These are phyloP conservation scores for Temnothorax nylanderi DNA, from an alignment of 1,140 invertebrate genomes.

Conservation along the genomic window DNA sequence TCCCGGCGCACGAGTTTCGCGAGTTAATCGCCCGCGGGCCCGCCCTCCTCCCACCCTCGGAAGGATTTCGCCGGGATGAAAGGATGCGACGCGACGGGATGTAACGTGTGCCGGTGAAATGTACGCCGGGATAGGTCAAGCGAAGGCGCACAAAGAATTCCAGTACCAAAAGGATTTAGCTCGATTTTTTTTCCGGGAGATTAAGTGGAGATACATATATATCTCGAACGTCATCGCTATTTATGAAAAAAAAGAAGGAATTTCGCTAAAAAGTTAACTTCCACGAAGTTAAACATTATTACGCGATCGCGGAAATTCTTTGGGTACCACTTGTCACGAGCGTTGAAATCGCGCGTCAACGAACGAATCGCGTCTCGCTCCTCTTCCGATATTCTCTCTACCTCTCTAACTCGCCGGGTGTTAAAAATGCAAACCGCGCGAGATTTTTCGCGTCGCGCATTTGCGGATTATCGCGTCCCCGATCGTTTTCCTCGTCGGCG, in stretches of 20 bases:
- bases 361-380: neutral
- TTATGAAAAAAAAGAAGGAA: neutral
- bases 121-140: conserved; percentile 25
- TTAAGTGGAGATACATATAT: neutral
- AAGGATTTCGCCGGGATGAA: conserved; percentile 49
- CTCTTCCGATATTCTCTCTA: conserved; percentile 13
- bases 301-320: neutral
- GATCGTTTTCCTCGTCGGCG: conserved; percentile 40
- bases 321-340: neutral
- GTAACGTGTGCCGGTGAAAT: conserved; percentile 44
- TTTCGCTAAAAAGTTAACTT: neutral
- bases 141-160: conserved; percentile 16
- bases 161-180: neutral
- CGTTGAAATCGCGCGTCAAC: neutral
- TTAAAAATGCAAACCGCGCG: conserved; percentile 39
- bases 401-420: neutral
- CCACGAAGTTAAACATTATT: neutral
- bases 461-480: conserved; percentile 44
- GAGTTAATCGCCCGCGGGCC: conserved; percentile 56
- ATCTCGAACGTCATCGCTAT: neutral
- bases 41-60: conserved; percentile 10
- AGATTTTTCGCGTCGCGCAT: conserved; percentile 10
- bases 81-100: conserved; percentile 28
- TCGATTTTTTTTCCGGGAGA: neutral
- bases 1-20: conserved; percentile 53